phyloP scores from a whole-genome alignment of 2,113 vertebrate genomes.

The Nibea coibor region DNA sequence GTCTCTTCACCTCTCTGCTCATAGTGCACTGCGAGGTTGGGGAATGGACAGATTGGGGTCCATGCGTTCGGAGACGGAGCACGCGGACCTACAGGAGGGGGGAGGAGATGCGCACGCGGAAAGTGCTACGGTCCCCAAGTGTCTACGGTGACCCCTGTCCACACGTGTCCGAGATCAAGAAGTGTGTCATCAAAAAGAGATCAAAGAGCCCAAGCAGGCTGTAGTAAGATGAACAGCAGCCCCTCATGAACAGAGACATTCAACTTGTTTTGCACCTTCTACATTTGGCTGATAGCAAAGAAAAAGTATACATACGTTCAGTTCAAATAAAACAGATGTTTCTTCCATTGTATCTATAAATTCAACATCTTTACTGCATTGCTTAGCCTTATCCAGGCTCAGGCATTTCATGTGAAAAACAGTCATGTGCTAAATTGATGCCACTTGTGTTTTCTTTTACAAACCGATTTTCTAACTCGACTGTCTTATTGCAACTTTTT shows the following conservation, averaged over 20 bases:
- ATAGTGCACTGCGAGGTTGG: slow-evolving; percentile 89
- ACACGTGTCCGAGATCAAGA: slow-evolving; percentile 85
- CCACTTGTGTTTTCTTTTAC: slow-evolving; percentile 3
- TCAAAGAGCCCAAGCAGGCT: slow-evolving; percentile 7
- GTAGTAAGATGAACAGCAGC: neutral
- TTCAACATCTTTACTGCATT: neutral
- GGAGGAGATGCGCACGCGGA: slow-evolving; percentile 86
- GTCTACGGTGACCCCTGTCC: slow-evolving; percentile 82
- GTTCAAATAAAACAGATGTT: slow-evolving; percentile 3
- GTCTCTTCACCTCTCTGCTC: slow-evolving; percentile 59
- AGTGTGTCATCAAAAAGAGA: slow-evolving; percentile 86
- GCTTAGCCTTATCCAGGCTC: neutral
- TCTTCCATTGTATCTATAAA: neutral
- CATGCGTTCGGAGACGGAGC: slow-evolving; percentile 86
- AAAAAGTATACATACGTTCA: neutral
- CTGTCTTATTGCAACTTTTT: neutral
- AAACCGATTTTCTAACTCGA: neutral
- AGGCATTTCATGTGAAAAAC: neutral
- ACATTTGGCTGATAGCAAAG: neutral
- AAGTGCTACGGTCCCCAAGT: slow-evolving; percentile 83
- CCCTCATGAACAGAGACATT: neutral
- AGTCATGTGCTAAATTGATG: neutral
- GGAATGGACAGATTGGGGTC: slow-evolving; percentile 89
- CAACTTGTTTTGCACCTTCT: neutral
- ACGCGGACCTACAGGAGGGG: slow-evolving; percentile 84